These are phyloP conservation scores for Odontothrips loti DNA, from an alignment of 2,888 invertebrate genomes.

Conservation along the genomic window DNA sequence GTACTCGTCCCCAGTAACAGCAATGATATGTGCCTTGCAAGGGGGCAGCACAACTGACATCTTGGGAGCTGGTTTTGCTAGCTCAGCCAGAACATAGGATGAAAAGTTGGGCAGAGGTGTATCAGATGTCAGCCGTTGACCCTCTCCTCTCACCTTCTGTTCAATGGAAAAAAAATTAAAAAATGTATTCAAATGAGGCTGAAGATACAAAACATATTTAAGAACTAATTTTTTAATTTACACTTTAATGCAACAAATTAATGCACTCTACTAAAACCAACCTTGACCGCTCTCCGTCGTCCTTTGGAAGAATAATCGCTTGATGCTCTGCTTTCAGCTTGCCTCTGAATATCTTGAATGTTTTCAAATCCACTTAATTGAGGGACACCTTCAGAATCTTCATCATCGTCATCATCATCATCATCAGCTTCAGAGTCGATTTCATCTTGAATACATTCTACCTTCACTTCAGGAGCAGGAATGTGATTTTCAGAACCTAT, in stretches of 20 bases:
- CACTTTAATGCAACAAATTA: not conserved
- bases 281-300: not conserved
- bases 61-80: not conserved
- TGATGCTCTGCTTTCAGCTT: too few relatives aligned
- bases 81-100: not conserved
- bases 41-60: not conserved
- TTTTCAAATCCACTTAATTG: too few relatives aligned
- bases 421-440: not conserved
- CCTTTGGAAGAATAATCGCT: not conserved
- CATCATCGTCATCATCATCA: not conserved
- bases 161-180: not conserved
- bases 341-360: too few relatives aligned
- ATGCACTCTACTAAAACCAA: not conserved
- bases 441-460: not conserved
- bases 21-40: not conserved
- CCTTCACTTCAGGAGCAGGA: not conserved
- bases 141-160: not conserved
- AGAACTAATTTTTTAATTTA: not conserved
- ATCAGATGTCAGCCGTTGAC: not conserved
- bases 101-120: conserved; percentile 2
- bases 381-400: not conserved
- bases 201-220: too few relatives aligned
- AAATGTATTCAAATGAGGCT: not conserved
- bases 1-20: not conserved
- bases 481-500: not conserved